These are phyloP conservation scores for Lycaon pictus DNA, from an alignment of 2,113 vertebrate genomes.

Conservation along the genomic window DNA sequence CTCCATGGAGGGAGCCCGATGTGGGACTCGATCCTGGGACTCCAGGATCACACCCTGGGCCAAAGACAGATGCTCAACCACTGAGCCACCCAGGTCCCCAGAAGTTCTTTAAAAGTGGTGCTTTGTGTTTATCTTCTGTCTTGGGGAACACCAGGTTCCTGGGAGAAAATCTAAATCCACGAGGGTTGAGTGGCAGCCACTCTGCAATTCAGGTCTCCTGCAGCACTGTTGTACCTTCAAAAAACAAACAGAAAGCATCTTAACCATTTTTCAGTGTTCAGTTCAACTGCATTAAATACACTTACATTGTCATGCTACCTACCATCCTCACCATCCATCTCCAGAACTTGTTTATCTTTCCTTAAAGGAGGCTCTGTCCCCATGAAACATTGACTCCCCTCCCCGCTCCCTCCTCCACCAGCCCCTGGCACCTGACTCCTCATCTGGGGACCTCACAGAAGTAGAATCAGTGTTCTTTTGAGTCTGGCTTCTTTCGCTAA, in stretches of 20 bases:
- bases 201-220: not conserved
- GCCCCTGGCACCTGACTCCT: not conserved
- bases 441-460: not conserved
- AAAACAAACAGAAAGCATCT: not conserved
- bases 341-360: not conserved
- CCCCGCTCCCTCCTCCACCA: not conserved
- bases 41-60: no score
- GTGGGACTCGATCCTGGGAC: no score
- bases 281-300: not conserved
- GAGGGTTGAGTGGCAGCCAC: not conserved
- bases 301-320: no score
- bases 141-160: not conserved
- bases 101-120: not conserved
- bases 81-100: no score
- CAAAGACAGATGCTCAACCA: no score
- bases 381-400: not conserved
- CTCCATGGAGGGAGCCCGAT: no score
- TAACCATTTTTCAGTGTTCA: not conserved
- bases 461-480: not conserved
- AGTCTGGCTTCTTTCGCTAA: not conserved
- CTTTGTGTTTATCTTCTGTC: not conserved
- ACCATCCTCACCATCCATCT: not conserved
- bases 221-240: not conserved
- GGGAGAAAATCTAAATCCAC: not conserved
- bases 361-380: not conserved